A percentile compares a stretch with the other conserved stretches of the same genome.
Conservation (phyloP, 1,140 invertebrate species). For the Drosophila pectinifera region DNA sequence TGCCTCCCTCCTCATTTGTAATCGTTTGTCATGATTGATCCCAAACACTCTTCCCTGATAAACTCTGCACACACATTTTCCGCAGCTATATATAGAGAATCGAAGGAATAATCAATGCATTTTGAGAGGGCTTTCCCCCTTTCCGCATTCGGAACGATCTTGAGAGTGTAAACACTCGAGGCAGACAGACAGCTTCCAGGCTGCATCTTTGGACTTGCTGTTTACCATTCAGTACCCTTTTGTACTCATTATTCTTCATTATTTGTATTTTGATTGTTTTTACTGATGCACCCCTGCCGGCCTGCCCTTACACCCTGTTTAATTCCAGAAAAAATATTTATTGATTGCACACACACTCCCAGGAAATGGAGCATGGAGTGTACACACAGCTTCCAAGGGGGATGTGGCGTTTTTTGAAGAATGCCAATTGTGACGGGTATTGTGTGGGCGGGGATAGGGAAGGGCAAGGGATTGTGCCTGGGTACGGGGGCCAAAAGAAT, state of each 20-base stretch:
- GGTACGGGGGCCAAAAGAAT: conserved; percentile 14
- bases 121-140: conserved; percentile 5
- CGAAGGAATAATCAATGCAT: conserved; percentile 14
- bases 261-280: conserved; percentile 67
- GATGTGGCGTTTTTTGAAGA: conserved; percentile 43
- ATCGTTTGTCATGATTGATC: conserved; percentile 22
- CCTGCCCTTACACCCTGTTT: conserved; percentile 36
- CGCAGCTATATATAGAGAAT: conserved; percentile 22
- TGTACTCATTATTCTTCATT: conserved; percentile 63
- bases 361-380: conserved; percentile 20
- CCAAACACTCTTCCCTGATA: conserved; percentile 29
- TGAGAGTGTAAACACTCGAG: conserved; percentile 41
- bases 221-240: conserved; percentile 44
- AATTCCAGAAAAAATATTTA: conserved; percentile 68
- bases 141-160: conserved; percentile 14
- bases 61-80: conserved; percentile 18
- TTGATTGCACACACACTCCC: conserved; percentile 54
- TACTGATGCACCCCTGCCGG: not conserved
- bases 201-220: conserved; percentile 33
- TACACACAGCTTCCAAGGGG: conserved; percentile 5
- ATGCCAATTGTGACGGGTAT: conserved; percentile 42
- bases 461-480: not conserved
- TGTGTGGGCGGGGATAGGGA: not conserved
- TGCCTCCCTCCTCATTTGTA: not conserved
- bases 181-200: conserved; percentile 43